phyloP scores from a whole-genome alignment of 2,113 vertebrate species.

The Phrynocephalus versicolor region DNA sequence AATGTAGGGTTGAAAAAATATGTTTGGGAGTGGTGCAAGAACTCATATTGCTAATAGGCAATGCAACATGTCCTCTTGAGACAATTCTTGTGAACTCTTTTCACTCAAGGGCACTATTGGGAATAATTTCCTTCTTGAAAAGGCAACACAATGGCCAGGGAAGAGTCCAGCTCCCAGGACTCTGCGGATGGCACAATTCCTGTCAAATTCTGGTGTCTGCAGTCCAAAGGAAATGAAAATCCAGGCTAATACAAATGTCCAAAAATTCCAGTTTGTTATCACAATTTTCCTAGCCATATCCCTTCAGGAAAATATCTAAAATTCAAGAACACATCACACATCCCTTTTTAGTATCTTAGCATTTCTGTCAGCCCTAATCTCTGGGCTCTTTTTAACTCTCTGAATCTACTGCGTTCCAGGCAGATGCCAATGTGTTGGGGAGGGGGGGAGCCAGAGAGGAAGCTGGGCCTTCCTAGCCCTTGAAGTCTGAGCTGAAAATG shows the following conservation, averaged over 20 bases:
- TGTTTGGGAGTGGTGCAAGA: no score
- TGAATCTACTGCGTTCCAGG: background rate
- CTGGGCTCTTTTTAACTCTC: fast-evolving
- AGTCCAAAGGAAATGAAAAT: background rate
- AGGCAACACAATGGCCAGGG: no score
- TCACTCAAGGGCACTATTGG: no score
- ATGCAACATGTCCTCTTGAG: no score
- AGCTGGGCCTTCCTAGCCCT: background rate
- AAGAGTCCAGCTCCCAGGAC: no score
- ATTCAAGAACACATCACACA: background rate
- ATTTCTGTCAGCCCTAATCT: background rate
- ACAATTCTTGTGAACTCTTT: no score
- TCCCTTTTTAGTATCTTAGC: fast-evolving
- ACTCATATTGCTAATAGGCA: no score
- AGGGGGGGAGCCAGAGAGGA: background rate
- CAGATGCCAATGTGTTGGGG: fast-evolving
- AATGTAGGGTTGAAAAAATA: no score
- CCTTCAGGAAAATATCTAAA: no score
- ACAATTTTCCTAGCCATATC: background rate
- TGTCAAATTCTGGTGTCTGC: no score
- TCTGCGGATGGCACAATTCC: no score
- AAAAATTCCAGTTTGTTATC: background rate
- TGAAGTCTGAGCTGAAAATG: slow-evolving; percentile 38
- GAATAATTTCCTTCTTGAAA: no score
- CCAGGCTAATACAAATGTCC: background rate